These are phyloP conservation scores for Apogon talboti DNA, from an alignment of 2,797 vertebrate species.

Conservation along the genomic window DNA sequence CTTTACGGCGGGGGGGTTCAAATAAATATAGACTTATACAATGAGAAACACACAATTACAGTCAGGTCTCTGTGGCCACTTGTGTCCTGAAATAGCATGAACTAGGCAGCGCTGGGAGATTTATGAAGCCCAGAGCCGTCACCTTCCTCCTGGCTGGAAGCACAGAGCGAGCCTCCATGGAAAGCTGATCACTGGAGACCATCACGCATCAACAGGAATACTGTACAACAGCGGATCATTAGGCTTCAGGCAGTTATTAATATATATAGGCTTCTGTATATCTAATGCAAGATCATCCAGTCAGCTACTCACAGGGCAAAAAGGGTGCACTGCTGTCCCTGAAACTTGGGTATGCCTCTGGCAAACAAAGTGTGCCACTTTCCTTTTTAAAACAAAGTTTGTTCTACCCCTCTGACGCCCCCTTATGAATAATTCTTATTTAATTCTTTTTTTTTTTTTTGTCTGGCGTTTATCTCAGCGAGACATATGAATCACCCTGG, in stretches of 20 bases:
- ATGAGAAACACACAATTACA: constrained; percentile 53
- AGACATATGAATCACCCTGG: constrained; percentile 71
- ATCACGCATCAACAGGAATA: constrained; percentile 4
- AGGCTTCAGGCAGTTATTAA: constrained; percentile 2
- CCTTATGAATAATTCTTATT: constrained; percentile 67
- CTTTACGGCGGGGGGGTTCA: constrained; percentile 23
- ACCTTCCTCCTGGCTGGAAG: constrained; percentile 56
- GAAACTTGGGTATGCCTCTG: constrained; percentile 6
- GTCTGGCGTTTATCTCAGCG: constrained; percentile 74
- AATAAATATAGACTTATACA: constrained; percentile 62
- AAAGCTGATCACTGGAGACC: constrained; percentile 20
- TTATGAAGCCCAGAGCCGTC: constrained; percentile 53
- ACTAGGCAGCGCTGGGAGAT: constrained; percentile 47
- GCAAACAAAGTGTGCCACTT: constrained; percentile 49
- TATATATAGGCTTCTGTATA: not conserved
- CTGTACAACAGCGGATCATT: not conserved
- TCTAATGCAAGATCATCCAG: constrained; percentile 4
- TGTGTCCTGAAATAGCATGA: constrained; percentile 58
- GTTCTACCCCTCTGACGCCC: constrained; percentile 27
- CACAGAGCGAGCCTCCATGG: constrained; percentile 16
- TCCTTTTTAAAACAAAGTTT: constrained; percentile 56
- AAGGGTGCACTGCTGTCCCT: not conserved
- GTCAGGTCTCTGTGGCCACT: constrained; percentile 47
- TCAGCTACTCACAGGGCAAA: not conserved
- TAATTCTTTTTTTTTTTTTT: constrained; percentile 48